phyloP scores from a whole-genome alignment of 1,140 invertebrate genomes.

The Bicyclus anynana region DNA sequence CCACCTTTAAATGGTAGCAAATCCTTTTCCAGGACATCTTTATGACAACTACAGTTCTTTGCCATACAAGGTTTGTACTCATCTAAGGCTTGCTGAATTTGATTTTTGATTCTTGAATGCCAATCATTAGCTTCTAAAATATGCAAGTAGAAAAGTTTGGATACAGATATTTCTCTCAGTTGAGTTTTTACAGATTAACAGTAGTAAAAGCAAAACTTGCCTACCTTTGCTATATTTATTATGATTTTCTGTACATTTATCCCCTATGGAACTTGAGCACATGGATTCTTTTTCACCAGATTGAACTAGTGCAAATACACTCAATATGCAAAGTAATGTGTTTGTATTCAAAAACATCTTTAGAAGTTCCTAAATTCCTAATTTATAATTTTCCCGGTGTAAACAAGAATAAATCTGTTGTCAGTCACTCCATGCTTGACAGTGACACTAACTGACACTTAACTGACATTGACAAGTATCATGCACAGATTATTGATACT shows the following conservation, averaged over 20 bases:
- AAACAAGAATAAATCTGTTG: background rate
- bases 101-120: slow-evolving; percentile 47
- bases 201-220: background rate
- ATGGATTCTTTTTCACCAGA: slow-evolving; percentile 11
- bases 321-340: background rate
- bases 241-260: slow-evolving; percentile 13
- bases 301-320: slow-evolving; percentile 1
- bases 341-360: too few relatives aligned
- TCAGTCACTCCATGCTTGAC: too few relatives aligned
- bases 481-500: too few relatives aligned
- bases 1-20: slow-evolving; percentile 82
- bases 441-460: too few relatives aligned
- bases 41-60: slow-evolving; percentile 80
- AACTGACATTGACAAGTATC: too few relatives aligned
- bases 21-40: slow-evolving; percentile 82
- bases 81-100: slow-evolving; percentile 59
- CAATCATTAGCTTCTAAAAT: slow-evolving; percentile 60
- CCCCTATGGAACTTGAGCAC: slow-evolving; percentile 7
- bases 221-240: slow-evolving; percentile 31
- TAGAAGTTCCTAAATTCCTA: background rate
- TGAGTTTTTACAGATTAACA: background rate
- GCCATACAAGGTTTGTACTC: slow-evolving; percentile 68
- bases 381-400: background rate
- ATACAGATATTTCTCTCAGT: too few relatives aligned
- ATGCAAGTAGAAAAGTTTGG: too few relatives aligned